Evolutionary conservation across 2,797 vertebrate genomes (phyloP).

Genomic region (Pipistrellus kuhlii): DNA sequence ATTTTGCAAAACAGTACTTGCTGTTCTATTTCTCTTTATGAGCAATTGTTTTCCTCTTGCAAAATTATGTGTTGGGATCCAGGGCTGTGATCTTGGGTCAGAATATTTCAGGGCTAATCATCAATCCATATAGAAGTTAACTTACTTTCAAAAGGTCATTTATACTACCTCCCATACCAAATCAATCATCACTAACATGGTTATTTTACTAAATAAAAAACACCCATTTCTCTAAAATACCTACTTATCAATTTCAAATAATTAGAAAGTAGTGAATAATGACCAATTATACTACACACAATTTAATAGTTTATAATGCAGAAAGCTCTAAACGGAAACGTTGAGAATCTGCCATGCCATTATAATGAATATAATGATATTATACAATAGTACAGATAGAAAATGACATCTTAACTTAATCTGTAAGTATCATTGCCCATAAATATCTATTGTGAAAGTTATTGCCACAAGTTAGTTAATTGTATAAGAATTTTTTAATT

Average conservation of each 20-base stretch:
- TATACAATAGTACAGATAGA: neutral
- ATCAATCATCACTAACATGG: neutral
- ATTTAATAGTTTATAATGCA: conserved; percentile 23
- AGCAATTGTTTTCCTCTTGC: neutral
- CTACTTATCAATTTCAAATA: conserved; percentile 23
- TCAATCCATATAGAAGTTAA: neutral
- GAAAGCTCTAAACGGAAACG: neutral
- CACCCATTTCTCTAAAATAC: neutral
- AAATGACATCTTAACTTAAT: conserved; percentile 17
- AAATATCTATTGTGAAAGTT: conserved; percentile 23
- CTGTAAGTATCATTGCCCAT: neutral
- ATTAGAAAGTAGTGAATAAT: conserved; percentile 22
- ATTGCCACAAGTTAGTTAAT: neutral
- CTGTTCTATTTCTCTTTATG: conserved; percentile 2
- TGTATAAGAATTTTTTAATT: conserved; percentile 20
- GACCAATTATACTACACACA: neutral
- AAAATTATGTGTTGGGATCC: conserved; percentile 16
- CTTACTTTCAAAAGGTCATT: conserved; percentile 7
- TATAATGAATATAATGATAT: neutral
- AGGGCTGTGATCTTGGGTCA: neutral
- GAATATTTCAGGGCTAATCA: neutral
- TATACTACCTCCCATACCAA: conserved; percentile 7
- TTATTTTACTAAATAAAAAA: conserved; percentile 27
- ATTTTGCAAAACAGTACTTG: conserved; percentile 34
- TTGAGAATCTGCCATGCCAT: neutral